phyloP scores from a whole-genome alignment of 2,113 vertebrate genomes.

The Pedionomus torquatus region DNA sequence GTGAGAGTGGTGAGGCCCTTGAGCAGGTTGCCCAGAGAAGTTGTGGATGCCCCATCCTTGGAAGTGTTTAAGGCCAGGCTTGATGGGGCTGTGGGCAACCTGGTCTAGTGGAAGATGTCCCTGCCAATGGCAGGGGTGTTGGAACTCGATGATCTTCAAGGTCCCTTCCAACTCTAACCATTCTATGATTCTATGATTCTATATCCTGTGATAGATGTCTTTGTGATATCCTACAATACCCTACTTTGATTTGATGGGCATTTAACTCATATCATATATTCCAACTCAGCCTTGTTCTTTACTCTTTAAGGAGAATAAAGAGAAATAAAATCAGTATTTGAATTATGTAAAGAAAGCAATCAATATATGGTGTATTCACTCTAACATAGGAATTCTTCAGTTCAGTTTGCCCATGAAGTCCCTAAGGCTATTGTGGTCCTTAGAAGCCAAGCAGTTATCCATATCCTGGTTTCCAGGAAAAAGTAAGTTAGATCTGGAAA shows the following conservation, averaged over 20 bases:
- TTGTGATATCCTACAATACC: neutral
- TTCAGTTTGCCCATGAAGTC: neutral
- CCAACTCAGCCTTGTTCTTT: fast-evolving
- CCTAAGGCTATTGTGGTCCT: neutral
- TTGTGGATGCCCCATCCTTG: no score
- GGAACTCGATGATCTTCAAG: no score
- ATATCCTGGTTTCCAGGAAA: neutral
- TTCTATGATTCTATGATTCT: no score
- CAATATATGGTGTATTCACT: neutral
- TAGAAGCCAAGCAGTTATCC: fast-evolving
- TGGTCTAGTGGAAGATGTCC: no score
- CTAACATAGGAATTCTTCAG: neutral
- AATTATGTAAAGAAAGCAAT: neutral
- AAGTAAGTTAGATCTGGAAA: neutral
- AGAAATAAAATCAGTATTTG: neutral
- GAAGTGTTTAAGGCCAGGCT: no score
- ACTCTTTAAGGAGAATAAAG: neutral
- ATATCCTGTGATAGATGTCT: neutral
- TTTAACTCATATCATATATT: neutral
- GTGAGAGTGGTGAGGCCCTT: no score
- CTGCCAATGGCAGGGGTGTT: no score
- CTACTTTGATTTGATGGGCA: neutral
- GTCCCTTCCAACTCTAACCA: no score
- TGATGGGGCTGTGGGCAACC: no score
- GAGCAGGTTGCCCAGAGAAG: no score